Percentiles rank a stretch among this genome's conserved stretches.
Conservation (phyloP, 2,797 vertebrate species). For the Columba guinea region DNA sequence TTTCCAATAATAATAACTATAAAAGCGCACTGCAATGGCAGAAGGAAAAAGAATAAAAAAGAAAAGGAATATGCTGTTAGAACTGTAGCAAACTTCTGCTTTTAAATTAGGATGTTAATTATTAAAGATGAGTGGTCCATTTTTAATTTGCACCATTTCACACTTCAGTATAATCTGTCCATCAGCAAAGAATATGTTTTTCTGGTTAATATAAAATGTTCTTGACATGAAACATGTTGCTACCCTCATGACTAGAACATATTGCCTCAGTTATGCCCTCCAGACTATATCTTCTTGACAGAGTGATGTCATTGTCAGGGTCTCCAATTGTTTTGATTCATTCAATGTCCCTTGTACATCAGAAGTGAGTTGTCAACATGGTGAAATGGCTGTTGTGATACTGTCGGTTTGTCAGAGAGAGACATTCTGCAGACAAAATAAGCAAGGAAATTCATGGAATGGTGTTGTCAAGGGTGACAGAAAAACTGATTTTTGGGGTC, state of each 20-base stretch:
- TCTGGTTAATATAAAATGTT: background rate
- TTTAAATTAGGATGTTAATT: background rate
- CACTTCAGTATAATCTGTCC: background rate
- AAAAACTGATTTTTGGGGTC: background rate
- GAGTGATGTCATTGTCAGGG: background rate
- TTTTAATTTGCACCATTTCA: background rate
- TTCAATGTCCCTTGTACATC: background rate
- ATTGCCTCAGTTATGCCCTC: background rate
- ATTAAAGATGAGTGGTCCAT: background rate
- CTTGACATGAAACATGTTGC: background rate
- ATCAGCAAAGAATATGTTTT: background rate
- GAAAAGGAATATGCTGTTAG: background rate
- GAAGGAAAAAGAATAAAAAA: background rate
- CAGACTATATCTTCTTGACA: background rate
- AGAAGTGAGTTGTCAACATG: background rate
- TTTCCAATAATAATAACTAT: background rate
- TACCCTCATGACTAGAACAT: background rate
- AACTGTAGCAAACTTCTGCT: background rate
- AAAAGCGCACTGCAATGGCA: background rate
- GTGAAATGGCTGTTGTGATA: background rate
- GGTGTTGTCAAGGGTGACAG: background rate
- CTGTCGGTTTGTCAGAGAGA: background rate
- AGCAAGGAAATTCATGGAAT: background rate
- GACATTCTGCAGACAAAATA: background rate
- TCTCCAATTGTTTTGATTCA: constrained; percentile 28